These are phyloP conservation scores for Dasypogon diadema DNA, from an alignment of 2,888 invertebrate genomes.

Conservation along the genomic window DNA sequence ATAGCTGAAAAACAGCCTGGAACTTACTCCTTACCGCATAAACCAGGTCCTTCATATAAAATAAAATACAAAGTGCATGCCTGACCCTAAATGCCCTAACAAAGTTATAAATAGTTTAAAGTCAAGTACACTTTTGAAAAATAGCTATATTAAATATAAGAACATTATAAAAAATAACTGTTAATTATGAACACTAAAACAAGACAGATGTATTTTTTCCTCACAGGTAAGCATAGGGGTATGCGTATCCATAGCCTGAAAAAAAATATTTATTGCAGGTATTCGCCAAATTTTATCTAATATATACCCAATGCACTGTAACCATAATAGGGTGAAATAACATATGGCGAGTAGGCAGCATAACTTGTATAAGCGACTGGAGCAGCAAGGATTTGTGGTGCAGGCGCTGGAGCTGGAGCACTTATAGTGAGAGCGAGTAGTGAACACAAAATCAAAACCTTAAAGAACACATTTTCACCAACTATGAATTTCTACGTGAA, in stretches of 20 bases:
- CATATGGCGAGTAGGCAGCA: conserved; percentile 53
- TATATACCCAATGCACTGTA: conserved; percentile 51
- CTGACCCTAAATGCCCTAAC: too few species aligned
- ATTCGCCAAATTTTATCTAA: not conserved
- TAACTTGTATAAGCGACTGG: conserved; percentile 49
- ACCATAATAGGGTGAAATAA: conserved; percentile 51
- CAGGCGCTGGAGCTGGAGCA: conserved; percentile 54
- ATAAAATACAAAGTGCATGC: too few species aligned
- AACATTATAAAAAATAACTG: too few species aligned
- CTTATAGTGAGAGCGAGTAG: conserved; percentile 38
- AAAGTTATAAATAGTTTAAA: too few species aligned
- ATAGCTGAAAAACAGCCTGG: too few species aligned
- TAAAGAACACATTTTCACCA: not conserved
- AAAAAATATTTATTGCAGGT: not conserved
- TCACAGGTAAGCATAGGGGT: conserved; percentile 48
- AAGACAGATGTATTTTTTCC: too few species aligned
- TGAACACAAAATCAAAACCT: conserved; percentile 53
- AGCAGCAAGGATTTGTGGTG: conserved; percentile 44
- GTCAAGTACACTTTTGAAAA: too few species aligned
- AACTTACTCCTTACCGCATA: too few species aligned
- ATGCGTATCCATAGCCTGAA: conserved; percentile 50
- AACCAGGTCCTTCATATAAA: too few species aligned
- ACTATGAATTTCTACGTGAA: not conserved
- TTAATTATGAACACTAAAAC: too few species aligned
- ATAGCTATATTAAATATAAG: too few species aligned